Evolutionary conservation across 2,797 vertebrate genomes (phyloP).

Genomic region (Chrysocyon brachyurus): DNA sequence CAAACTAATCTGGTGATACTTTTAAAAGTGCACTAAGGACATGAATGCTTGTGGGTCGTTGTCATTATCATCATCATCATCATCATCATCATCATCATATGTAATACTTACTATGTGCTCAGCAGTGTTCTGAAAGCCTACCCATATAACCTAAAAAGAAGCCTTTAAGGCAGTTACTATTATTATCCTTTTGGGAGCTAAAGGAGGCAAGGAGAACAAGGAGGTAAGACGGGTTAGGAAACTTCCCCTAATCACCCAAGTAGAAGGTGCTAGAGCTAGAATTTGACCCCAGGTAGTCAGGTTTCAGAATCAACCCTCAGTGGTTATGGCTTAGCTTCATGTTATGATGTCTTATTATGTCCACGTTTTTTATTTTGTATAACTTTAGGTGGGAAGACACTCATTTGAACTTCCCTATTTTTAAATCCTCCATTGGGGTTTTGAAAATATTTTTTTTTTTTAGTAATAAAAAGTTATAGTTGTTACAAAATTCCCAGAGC

Average conservation of each 20-base stretch:
- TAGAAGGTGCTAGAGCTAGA: background rate
- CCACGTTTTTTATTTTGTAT: conserved; percentile 5
- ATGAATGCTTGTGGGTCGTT: background rate
- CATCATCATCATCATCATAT: background rate
- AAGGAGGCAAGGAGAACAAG: background rate
- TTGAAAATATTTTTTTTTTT: conserved; percentile 36
- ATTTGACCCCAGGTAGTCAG: background rate
- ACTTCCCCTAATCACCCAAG: background rate
- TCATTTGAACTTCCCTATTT: background rate
- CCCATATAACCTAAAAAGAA: background rate
- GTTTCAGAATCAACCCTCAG: background rate
- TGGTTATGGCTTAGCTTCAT: background rate
- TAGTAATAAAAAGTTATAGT: background rate
- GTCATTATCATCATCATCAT: background rate
- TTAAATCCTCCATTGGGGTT: background rate
- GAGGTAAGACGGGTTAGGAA: background rate
- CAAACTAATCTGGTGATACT: background rate
- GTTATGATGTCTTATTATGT: background rate
- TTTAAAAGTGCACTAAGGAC: background rate
- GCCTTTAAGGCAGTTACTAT: background rate
- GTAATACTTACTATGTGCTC: background rate
- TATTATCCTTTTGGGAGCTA: background rate
- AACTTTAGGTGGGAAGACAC: background rate
- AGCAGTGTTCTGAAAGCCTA: background rate
- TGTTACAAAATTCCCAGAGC: conserved; percentile 16